These are phyloP conservation scores for Trichonephila clavipes DNA, from an alignment of 1,140 invertebrate genomes.

Conservation along the genomic window DNA sequence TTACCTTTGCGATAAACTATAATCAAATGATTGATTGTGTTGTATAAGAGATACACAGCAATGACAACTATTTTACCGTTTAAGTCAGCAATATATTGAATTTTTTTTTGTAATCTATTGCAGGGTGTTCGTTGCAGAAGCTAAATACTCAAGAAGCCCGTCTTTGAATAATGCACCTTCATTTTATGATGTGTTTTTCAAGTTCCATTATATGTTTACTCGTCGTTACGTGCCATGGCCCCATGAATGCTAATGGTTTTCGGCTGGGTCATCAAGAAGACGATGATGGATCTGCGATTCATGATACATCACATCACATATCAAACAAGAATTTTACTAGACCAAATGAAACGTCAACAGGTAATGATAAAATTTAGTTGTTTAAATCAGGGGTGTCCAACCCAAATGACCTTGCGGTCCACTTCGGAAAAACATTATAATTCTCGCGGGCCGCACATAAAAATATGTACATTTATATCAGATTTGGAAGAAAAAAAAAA, in stretches of 20 bases:
- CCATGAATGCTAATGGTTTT: neutral
- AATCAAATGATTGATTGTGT: too few relatives aligned
- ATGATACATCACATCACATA: slow-evolving; percentile 39
- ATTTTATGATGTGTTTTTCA: slow-evolving; percentile 61
- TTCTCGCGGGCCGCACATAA: too few relatives aligned
- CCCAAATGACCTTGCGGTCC: too few relatives aligned
- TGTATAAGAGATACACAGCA: too few relatives aligned
- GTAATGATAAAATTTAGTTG: neutral
- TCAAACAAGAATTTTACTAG: neutral
- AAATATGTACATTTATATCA: too few relatives aligned
- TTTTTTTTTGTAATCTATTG: neutral
- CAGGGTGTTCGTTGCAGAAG: slow-evolving; percentile 34
- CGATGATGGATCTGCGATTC: neutral
- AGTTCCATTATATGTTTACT: slow-evolving; percentile 65
- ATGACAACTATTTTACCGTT: too few relatives aligned
- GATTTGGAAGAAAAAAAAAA: too few relatives aligned
- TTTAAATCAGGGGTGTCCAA: too few relatives aligned
- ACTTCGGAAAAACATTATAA: too few relatives aligned
- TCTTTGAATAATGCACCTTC: slow-evolving; percentile 12
- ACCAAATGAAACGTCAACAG: slow-evolving; percentile 7
- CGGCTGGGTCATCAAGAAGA: neutral
- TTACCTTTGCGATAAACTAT: too few relatives aligned
- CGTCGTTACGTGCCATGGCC: slow-evolving; percentile 56
- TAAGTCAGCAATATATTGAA: neutral
- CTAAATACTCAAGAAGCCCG: too few relatives aligned